A percentile compares a stretch with the other conserved stretches of the same genome.
Conservation (phyloP, 1,140 invertebrate genomes). For the Babylonia areolata region DNA sequence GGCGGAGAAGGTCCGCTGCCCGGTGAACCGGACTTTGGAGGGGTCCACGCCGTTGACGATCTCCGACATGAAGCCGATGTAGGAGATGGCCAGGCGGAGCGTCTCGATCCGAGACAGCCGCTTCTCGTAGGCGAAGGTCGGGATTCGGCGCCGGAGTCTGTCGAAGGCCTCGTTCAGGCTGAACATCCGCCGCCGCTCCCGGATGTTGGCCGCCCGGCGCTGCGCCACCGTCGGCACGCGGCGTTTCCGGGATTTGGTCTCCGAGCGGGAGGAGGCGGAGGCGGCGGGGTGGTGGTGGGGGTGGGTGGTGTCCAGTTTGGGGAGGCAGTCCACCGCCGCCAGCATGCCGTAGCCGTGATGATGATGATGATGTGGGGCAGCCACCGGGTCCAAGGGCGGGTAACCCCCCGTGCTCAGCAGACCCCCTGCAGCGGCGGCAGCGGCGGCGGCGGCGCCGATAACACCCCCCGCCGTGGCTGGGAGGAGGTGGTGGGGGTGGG, state of each 20-base stretch:
- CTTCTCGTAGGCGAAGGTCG: constrained; percentile 99
- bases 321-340: background rate
- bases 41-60: constrained; percentile 79
- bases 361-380: too few relatives aligned
- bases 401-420: background rate
- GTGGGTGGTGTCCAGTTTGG: background rate
- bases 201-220: constrained; percentile 72
- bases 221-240: constrained; percentile 63
- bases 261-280: background rate
- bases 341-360: constrained; percentile 9
- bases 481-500: background rate
- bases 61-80: constrained; percentile 98
- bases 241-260: constrained; percentile 48
- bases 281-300: too few relatives aligned
- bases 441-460: background rate
- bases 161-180: constrained; percentile 99
- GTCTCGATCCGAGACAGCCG: constrained; percentile 97
- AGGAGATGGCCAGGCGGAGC: constrained; percentile 95
- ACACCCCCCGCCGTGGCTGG: too few relatives aligned
- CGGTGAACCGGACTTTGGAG: constrained; percentile 34
- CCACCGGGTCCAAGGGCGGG: background rate
- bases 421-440: background rate
- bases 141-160: constrained; percentile 80
- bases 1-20: background rate
- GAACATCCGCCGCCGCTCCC: constrained; percentile 96